A percentile compares a stretch with the other conserved stretches of the same genome.
Evolutionary conservation across 2,113 vertebrate species (phyloP).

Genomic region (Engraulis encrasicolus): DNA sequence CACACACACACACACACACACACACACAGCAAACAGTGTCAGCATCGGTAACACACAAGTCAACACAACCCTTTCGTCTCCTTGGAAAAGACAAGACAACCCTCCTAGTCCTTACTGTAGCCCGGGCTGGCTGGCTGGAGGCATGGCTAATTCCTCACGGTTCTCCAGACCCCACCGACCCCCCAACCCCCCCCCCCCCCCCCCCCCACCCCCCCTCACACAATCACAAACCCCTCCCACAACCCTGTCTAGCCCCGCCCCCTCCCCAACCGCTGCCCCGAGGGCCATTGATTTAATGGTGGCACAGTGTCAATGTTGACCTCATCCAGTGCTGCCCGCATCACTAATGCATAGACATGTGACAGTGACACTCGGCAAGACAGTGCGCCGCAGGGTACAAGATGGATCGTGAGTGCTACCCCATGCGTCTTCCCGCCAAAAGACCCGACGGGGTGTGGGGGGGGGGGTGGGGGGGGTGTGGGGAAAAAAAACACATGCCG

Average conservation of each 20-base stretch:
- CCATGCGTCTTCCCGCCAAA: constrained; percentile 47
- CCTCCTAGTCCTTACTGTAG: no score
- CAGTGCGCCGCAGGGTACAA: constrained; percentile 49
- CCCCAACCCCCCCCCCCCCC: no score
- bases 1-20: not conserved
- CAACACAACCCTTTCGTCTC: not conserved
- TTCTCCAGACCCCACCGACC: no score
- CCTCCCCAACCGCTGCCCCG: constrained; percentile 33
- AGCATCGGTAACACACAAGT: not conserved
- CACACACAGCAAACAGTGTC: no score
- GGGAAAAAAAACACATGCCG: not conserved
- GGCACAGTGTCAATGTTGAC: constrained; percentile 58
- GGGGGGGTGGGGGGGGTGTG: no score
- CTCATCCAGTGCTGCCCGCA: constrained; percentile 65
- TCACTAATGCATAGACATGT: constrained; percentile 64
- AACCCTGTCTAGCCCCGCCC: no score
- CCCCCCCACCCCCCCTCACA: no score
- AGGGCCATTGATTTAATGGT: constrained; percentile 68
- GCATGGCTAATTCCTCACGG: not conserved
- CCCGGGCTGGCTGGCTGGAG: not conserved
- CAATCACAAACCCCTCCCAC: no score
- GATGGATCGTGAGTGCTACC: constrained; percentile 49
- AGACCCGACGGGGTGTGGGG: constrained; percentile 14
- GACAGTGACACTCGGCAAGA: constrained; percentile 61
- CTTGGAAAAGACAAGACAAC: not conserved